Base-by-base conservation (phyloP, 1,140 invertebrate species). In the Leptestheria dahalacensis region DNA sequence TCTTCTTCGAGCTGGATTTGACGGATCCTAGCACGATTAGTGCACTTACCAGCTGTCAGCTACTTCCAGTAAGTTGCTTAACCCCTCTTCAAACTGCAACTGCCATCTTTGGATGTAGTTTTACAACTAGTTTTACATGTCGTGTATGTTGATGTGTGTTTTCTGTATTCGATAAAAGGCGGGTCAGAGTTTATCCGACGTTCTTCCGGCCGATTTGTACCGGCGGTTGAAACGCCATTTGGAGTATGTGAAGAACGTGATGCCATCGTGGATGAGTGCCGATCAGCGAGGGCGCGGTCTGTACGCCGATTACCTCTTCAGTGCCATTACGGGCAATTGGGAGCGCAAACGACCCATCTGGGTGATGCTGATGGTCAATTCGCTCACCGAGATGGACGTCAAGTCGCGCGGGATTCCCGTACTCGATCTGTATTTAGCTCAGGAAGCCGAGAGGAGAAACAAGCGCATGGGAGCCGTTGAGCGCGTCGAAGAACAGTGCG, bases 341-440 rank as follows among this genome's bases (percentile, higher is more conserved):
- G 71, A 77, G 58, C 64, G 74, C 21, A 79, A 79, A 65, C 62
- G 76, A 59, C 77, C 78, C 3, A 70, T 79, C 10, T 79, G 77
- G 77, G 72, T 78, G 23, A 76, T 79, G 75, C 65, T 79, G 57
- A 75, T 79, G 74, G 68, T 79, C 10, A 78, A 78, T 64, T 75
- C 75, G 2, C 65, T 79, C 57, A 78, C 75, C 6, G 74, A 77
- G 65, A 73, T 68, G 60, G 75, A 78, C 63, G 72, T 79, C 20
- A 72, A 72, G 60, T 72, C 73, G 10, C 66, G 75, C 49, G 78
- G 76, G 9, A 73, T 75, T 53, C 77, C 77, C 15, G 77, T 79
- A 3, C 65, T 79, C 61, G 78, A 79, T 64, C 64, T 78, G 25
- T 78, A 74, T 68, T 67, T 79, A 41, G 75, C 77, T 10, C 75